A percentile compares a stretch with the other conserved stretches of the same genome.
These are phyloP conservation scores for Mellilla xanthometata DNA, from an alignment of 2,888 invertebrate species.

Conservation along the genomic window DNA sequence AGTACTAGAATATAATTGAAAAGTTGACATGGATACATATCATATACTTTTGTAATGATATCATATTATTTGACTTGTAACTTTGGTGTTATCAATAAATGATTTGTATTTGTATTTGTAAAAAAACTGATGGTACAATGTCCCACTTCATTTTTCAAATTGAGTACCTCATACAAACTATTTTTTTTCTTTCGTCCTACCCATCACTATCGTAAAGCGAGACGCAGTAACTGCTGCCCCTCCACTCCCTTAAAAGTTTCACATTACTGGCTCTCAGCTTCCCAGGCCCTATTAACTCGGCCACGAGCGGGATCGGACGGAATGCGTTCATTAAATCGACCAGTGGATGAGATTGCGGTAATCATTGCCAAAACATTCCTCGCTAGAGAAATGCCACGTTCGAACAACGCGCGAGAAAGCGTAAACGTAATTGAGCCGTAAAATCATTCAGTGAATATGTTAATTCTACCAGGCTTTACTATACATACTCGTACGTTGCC, in stretches of 20 bases:
- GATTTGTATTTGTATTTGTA: too few relatives aligned
- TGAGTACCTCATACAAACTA: too few relatives aligned
- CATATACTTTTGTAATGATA: too few relatives aligned
- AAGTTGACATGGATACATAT: too few relatives aligned
- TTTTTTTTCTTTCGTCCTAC: too few relatives aligned
- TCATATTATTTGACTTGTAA: too few relatives aligned
- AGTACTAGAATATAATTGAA: too few relatives aligned
- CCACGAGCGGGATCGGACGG: constrained; percentile 6
- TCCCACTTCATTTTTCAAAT: too few relatives aligned
- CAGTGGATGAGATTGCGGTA: constrained; percentile 29
- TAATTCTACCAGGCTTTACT: neutral
- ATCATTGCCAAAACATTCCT: neutral
- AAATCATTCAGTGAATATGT: neutral
- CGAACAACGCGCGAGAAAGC: neutral
- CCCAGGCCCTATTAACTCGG: constrained; percentile 4
- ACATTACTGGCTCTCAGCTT: constrained; percentile 9
- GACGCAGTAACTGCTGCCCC: constrained; percentile 19
- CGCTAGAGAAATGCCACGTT: neutral
- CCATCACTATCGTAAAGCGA: constrained; percentile 40
- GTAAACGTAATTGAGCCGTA: neutral
- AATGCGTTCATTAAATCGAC: constrained; percentile 31
- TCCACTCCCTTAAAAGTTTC: constrained; percentile 21
- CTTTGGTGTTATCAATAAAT: too few relatives aligned
- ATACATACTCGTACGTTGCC: too few relatives aligned
- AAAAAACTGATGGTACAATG: too few relatives aligned